Percentiles rank a stretch among this genome's conserved stretches.
phyloP scores from a whole-genome alignment of 2,888 invertebrate species.

The Alloscopus bannaensis region DNA sequence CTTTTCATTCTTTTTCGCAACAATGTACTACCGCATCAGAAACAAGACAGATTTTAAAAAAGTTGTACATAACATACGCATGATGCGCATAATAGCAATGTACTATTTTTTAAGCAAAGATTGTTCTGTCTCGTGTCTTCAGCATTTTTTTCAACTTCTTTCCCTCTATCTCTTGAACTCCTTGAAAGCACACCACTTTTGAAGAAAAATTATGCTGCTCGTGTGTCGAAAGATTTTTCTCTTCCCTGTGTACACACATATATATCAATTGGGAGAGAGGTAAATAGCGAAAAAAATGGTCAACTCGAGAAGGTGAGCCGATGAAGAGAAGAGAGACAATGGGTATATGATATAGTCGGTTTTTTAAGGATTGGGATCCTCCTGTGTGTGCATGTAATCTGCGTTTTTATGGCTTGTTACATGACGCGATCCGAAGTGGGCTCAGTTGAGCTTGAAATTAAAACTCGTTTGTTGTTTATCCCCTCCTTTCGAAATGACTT shows the following conservation, averaged over 20 bases:
- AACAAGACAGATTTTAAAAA: too few relatives aligned
- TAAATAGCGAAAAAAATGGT: constrained; percentile 1
- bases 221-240: background rate
- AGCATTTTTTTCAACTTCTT: background rate
- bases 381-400: constrained; percentile 14
- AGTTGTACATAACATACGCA: too few relatives aligned
- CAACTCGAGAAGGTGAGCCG: too few relatives aligned
- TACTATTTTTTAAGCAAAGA: too few relatives aligned
- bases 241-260: background rate
- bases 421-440: constrained; percentile 29
- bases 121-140: background rate
- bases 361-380: background rate
- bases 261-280: background rate
- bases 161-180: background rate
- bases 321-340: background rate
- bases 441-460: constrained; percentile 52
- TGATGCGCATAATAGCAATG: background rate
- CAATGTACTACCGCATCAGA: constrained; percentile 18
- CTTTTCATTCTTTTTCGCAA: constrained; percentile 28
- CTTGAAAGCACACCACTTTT: constrained; percentile 10
- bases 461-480: constrained; percentile 57
- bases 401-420: constrained; percentile 44
- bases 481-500: constrained; percentile 28
- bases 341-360: constrained; percentile 9
- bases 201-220: background rate